Evolutionary conservation across 1,140 invertebrate genomes (phyloP).

Genomic region (Nephila pilipes): DNA sequence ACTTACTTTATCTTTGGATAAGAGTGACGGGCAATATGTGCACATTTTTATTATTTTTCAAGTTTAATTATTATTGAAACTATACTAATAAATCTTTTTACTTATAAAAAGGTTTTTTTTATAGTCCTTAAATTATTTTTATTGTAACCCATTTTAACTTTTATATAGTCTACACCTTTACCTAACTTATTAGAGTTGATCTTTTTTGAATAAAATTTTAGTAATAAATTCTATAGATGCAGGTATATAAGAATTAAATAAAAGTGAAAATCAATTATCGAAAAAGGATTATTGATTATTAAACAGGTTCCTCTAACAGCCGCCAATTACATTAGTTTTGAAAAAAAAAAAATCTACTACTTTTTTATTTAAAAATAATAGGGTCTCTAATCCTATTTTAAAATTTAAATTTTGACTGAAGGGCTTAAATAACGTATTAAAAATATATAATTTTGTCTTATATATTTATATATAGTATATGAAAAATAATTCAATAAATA

Average conservation of each 20-base stretch:
- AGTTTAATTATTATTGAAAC: constrained; percentile 79
- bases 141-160: constrained; percentile 83
- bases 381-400: constrained; percentile 79
- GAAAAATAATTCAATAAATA: neutral
- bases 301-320: constrained; percentile 84
- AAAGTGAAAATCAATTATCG: constrained; percentile 83
- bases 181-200: constrained; percentile 83
- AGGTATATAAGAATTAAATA: constrained; percentile 83
- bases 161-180: constrained; percentile 84
- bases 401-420: constrained; percentile 81
- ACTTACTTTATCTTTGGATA: constrained; percentile 85
- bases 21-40: constrained; percentile 86
- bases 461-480: constrained; percentile 68
- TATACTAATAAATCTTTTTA: constrained; percentile 84
- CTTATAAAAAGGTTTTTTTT: constrained; percentile 80
- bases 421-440: constrained; percentile 84
- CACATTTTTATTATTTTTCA: constrained; percentile 83
- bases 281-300: constrained; percentile 84
- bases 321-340: constrained; percentile 84
- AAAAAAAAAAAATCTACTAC: constrained; percentile 82
- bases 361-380: constrained; percentile 26
- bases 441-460: constrained; percentile 78
- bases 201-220: constrained; percentile 82
- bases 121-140: constrained; percentile 79
- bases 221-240: constrained; percentile 83